These are phyloP conservation scores for Clepsis dumicolana DNA, from an alignment of 2,888 invertebrate species.

Conservation along the genomic window DNA sequence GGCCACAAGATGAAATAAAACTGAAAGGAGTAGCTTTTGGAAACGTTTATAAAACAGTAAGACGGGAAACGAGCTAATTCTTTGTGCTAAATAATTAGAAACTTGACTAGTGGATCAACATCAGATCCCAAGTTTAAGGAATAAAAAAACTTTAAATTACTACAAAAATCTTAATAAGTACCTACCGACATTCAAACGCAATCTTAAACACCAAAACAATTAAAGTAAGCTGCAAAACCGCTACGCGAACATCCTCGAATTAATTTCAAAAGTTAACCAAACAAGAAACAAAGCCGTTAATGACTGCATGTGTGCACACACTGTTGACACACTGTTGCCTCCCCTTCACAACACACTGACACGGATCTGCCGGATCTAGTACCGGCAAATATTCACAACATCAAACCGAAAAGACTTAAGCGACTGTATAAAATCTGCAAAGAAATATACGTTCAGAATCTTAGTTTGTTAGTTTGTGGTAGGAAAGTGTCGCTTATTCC, in stretches of 20 bases:
- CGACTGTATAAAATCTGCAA: neutral
- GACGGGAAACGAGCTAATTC: too few species aligned
- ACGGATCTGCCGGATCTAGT: constrained; percentile 29
- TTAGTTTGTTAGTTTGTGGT: too few species aligned
- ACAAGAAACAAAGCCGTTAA: constrained; percentile 36
- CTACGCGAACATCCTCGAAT: constrained; percentile 12
- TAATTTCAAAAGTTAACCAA: constrained; percentile 33
- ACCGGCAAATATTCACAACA: constrained; percentile 27
- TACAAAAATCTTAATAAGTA: neutral
- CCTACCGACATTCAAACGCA: neutral
- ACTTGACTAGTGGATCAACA: too few species aligned
- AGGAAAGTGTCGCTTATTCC: constrained; percentile 17
- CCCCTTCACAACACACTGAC: too few species aligned
- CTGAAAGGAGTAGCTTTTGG: neutral
- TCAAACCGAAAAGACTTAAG: constrained; percentile 13
- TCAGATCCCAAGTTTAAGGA: too few species aligned
- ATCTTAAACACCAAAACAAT: neutral
- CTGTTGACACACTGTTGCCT: constrained; percentile 41
- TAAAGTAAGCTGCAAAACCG: constrained; percentile 13
- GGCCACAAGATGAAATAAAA: too few species aligned
- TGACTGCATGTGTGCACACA: constrained; percentile 23
- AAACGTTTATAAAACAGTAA: too few species aligned
- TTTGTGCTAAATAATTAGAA: too few species aligned
- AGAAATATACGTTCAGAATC: too few species aligned
- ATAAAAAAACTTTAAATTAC: neutral